phyloP scores from a whole-genome alignment of 37 sponge, comb jelly and placozoan genomes.

The Trichoplax adhaerens region DNA sequence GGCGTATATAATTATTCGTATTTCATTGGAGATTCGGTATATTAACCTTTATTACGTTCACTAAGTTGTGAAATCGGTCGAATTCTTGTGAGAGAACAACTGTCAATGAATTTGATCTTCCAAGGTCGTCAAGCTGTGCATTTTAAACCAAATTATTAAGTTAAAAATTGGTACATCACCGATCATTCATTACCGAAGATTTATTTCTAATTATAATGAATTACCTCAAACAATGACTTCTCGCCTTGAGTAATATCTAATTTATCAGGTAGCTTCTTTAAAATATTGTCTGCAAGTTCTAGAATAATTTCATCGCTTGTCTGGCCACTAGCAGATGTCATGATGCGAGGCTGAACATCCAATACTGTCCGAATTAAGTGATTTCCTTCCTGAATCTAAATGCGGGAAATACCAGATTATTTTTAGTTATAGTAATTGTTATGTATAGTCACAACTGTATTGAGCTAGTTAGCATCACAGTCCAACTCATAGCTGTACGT shows the following conservation, averaged over 20 bases:
- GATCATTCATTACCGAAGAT: no score
- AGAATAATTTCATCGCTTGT: constrained; percentile 93
- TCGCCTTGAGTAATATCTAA: constrained; percentile 73
- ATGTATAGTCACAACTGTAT: no score
- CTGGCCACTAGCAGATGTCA: constrained; percentile 77
- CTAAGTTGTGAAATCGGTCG: constrained; percentile 79
- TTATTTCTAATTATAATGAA: no score
- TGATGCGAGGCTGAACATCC: constrained; percentile 85
- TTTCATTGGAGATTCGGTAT: background rate
- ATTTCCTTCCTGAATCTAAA: constrained; percentile 54
- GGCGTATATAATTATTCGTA: background rate
- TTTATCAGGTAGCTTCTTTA: constrained; percentile 67
- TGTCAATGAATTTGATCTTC: constrained; percentile 82
- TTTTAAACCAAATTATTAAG: no score
- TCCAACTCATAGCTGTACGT: no score
- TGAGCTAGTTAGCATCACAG: no score
- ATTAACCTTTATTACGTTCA: constrained; percentile 70
- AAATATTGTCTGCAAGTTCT: constrained; percentile 83
- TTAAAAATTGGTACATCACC: no score
- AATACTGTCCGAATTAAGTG: constrained; percentile 65
- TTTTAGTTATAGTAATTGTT: no score
- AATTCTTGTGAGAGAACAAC: constrained; percentile 88
- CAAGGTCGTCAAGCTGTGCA: constrained; percentile 33
- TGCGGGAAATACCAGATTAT: no score
- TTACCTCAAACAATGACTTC: constrained; percentile 60